Percentiles rank a stretch among this genome's conserved stretches.
Evolutionary conservation across 2,113 vertebrate genomes (phyloP).

Genomic region (Pelodiscus sinensis): DNA sequence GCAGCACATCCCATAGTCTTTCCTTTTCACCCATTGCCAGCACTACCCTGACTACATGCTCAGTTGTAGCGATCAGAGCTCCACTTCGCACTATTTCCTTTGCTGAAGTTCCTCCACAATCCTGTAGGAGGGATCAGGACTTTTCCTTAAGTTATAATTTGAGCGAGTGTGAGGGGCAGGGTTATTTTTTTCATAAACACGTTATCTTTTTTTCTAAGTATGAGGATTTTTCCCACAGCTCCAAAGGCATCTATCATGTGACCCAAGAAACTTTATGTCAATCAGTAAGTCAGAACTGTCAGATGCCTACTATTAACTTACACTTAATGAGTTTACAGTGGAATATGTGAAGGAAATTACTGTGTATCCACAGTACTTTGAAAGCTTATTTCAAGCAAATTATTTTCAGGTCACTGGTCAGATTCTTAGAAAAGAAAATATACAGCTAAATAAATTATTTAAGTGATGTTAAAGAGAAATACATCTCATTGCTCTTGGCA

Average conservation of each 20-base stretch:
- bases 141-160: background rate
- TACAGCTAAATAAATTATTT: conserved; percentile 12
- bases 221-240: background rate
- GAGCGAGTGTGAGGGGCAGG: background rate
- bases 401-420: background rate
- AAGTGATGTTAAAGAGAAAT: background rate
- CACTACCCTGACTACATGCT: background rate
- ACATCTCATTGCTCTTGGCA: background rate
- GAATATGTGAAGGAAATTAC: background rate
- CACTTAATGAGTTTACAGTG: background rate
- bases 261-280: background rate
- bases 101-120: background rate
- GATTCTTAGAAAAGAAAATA: background rate
- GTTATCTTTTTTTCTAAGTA: background rate
- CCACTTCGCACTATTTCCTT: background rate
- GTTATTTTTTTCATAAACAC: background rate
- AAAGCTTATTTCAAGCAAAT: background rate
- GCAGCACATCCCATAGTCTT: background rate
- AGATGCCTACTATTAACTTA: background rate
- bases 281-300: background rate
- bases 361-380: background rate
- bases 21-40: background rate
- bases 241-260: background rate
- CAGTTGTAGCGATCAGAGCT: background rate
- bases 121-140: background rate